These are phyloP conservation scores for Sebastes taczanowskii DNA, from an alignment of 2,797 vertebrate genomes.

Conservation along the genomic window DNA sequence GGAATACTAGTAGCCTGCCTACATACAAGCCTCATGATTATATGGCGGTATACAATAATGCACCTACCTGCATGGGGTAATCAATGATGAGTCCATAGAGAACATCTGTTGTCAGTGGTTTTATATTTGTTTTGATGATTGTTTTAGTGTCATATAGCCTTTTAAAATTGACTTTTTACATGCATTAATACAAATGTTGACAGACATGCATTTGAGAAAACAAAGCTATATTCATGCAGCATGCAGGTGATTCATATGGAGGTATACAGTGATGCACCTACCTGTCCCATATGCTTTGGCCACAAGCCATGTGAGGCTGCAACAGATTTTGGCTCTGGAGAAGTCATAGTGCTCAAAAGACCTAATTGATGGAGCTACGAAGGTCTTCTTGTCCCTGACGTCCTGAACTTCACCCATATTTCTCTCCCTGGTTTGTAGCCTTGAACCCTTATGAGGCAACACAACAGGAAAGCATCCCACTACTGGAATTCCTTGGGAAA, in stretches of 20 bases:
- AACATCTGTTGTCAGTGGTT: no score
- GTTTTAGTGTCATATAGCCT: background rate
- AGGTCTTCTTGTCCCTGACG: conserved; percentile 87
- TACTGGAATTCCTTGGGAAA: conserved; percentile 63
- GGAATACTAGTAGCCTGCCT: background rate
- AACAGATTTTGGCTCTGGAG: conserved; percentile 92
- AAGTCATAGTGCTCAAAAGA: conserved; percentile 98
- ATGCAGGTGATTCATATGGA: background rate
- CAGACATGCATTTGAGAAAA: background rate
- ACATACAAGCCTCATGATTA: no score
- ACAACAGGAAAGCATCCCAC: conserved; percentile 75
- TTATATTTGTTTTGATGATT: background rate
- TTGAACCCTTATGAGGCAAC: conserved; percentile 42
- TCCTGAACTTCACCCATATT: conserved; percentile 93
- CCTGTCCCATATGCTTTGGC: conserved; percentile 97
- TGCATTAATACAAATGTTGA: background rate
- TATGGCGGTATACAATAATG: no score
- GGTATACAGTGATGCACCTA: conserved; percentile 77
- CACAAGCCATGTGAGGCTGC: conserved; percentile 95
- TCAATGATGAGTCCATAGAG: background rate
- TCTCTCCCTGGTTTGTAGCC: conserved; percentile 22
- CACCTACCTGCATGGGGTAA: background rate
- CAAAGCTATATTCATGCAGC: background rate
- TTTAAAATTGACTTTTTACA: background rate
- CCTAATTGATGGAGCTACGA: conserved; percentile 92